Base-by-base conservation (phyloP, 1,140 invertebrate genomes). In the Trichogramma pretiosum region DNA sequence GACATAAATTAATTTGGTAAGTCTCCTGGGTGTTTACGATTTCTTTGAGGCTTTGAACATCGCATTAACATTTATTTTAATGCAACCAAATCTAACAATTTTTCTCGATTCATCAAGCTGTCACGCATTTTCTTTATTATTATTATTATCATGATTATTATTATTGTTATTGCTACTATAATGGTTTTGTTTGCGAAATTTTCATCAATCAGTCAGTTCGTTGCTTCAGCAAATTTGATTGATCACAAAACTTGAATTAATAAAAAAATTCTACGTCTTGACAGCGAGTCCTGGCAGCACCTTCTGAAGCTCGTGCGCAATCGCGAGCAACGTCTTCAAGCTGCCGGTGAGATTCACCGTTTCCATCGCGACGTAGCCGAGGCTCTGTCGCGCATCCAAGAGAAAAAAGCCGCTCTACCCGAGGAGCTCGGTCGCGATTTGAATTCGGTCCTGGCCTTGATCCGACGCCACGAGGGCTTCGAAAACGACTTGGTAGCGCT, bases 351-450 rank as follows among this genome's bases (percentile, higher is more conserved):
- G 71, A 93, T 98, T 52, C 94, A 98, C 68, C 78, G 92, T 30
- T 98, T 96, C 77, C 94, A 98, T 72, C 80, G 93, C 18, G 94
- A 98, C 67, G 92, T 94, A 0, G 89, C 87, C 7, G 94, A 98
- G 62, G 87, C 93, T 5, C 68, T 93, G 2, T 87, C 88, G 10
- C 77, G 93, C 21, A 93, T 96, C 24, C 85, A 89, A 55, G 88
- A 92, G 60, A 94, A 95, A 65, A 82, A 83, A 54, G 81, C 85
- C 3, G 83, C 81, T 4, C 77, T 94, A 24, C 85, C 89, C 7
- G 85, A 87, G 10, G 90, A 93, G 60, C 67, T 90, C 4, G 92
- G 91, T 5, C 70, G 87, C 34, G 92, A 97, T 70, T 74, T 93
- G 7, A 89, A 94, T 60, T 87, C 91, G 0, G 92, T 91, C 16